A percentile compares a stretch with the other conserved stretches of the same genome.
Evolutionary conservation across 2,797 vertebrate species (phyloP).

Genomic region (Microhierax caerulescens): DNA sequence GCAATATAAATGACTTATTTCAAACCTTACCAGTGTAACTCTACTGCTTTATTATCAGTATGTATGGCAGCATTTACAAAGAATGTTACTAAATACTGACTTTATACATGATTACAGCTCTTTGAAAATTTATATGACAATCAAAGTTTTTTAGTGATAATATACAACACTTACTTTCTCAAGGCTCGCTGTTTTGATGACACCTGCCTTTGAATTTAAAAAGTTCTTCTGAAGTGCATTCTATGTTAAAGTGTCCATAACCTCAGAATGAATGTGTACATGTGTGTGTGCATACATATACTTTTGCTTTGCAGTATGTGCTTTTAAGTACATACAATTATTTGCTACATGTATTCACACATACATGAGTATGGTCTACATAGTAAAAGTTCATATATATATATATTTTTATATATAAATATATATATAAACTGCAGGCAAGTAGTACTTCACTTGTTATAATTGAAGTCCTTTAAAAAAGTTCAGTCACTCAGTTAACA

Average conservation of each 20-base stretch:
- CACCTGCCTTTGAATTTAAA: constrained; percentile 70
- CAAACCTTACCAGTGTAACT: constrained; percentile 37
- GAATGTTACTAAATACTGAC: constrained; percentile 42
- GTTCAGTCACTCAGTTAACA: constrained; percentile 87
- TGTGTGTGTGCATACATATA: constrained; percentile 69
- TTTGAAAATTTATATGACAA: constrained; percentile 57
- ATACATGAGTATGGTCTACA: constrained; percentile 76
- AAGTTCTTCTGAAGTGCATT: constrained; percentile 69
- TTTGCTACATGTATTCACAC: constrained; percentile 73
- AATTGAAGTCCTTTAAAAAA: constrained; percentile 81
- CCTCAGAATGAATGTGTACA: constrained; percentile 65
- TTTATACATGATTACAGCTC: constrained; percentile 51
- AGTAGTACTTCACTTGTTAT: constrained; percentile 76
- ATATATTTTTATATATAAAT: constrained; percentile 67
- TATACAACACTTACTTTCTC: constrained; percentile 72
- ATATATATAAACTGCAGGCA: constrained; percentile 83
- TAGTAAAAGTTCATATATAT: constrained; percentile 78
- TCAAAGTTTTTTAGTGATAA: constrained; percentile 57
- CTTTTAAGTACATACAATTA: constrained; percentile 67
- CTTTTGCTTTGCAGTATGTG: constrained; percentile 43
- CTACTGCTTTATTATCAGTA: constrained; percentile 24
- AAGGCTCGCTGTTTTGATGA: constrained; percentile 71
- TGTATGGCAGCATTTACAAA: constrained; percentile 63
- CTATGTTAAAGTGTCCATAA: constrained; percentile 73
- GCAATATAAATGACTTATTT: constrained; percentile 16